Conservation (phyloP, 2,888 invertebrate genomes). For the Hermodice carunculata region DNA sequence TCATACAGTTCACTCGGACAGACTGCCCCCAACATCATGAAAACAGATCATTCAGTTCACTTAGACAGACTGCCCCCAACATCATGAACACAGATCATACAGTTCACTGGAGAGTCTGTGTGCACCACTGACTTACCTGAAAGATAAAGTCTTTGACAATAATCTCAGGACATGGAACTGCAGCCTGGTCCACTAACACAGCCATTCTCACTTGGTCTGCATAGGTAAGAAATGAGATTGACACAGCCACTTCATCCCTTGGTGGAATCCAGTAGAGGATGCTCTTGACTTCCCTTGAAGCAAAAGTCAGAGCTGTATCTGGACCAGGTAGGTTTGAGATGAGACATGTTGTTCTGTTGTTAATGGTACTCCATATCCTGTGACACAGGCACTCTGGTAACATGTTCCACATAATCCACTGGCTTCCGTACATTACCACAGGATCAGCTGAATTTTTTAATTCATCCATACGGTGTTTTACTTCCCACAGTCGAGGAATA, state of each 20-base stretch:
- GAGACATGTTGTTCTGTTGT: slow-evolving; percentile 58
- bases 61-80: too few relatives aligned
- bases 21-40: too few relatives aligned
- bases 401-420: slow-evolving; percentile 69
- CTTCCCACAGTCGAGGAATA: slow-evolving; percentile 75
- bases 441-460: slow-evolving; percentile 72
- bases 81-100: too few relatives aligned
- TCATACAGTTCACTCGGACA: too few relatives aligned
- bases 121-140: slow-evolving; percentile 68
- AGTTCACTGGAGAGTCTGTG: too few relatives aligned
- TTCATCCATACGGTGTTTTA: slow-evolving; percentile 72
- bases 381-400: slow-evolving; percentile 63
- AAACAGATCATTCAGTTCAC: too few relatives aligned
- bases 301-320: slow-evolving; percentile 69
- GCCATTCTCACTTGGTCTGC: slow-evolving; percentile 72
- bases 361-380: slow-evolving; percentile 58
- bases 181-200: slow-evolving; percentile 70
- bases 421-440: slow-evolving; percentile 72
- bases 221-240: slow-evolving; percentile 73
- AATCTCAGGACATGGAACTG: slow-evolving; percentile 66
- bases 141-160: slow-evolving; percentile 65
- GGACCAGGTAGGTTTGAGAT: slow-evolving; percentile 73
- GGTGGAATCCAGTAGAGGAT: slow-evolving; percentile 71
- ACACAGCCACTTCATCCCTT: slow-evolving; percentile 70
- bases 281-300: slow-evolving; percentile 63